These are phyloP conservation scores for Syngnathus acus DNA, from an alignment of 2,797 vertebrate species.

Conservation along the genomic window DNA sequence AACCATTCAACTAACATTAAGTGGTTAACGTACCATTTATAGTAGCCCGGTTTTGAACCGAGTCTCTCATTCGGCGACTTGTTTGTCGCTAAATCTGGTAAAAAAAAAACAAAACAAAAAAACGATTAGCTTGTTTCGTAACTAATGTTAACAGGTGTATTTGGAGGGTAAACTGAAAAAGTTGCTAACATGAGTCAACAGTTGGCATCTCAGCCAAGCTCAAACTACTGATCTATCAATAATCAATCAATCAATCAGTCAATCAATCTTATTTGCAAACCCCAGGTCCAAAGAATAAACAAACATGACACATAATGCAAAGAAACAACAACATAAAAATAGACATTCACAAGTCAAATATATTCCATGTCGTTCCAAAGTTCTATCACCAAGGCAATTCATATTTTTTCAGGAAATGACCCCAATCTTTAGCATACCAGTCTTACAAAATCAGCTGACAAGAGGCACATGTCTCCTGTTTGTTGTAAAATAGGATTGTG, in stretches of 20 bases:
- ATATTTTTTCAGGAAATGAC: too few species aligned
- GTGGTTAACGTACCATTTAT: neutral
- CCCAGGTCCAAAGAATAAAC: neutral
- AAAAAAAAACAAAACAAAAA: too few species aligned
- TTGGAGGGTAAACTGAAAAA: neutral
- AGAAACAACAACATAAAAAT: neutral
- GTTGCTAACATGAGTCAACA: neutral
- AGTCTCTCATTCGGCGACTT: neutral
- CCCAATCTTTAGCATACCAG: too few species aligned
- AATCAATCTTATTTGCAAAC: neutral
- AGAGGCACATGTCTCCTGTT: too few species aligned
- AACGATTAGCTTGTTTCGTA: neutral
- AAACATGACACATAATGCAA: neutral
- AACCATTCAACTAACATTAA: neutral
- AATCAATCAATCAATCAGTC: neutral
- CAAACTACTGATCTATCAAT: neutral
- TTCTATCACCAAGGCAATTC: too few species aligned
- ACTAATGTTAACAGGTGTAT: neutral
- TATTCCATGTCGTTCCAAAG: too few species aligned
- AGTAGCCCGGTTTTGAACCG: slow-evolving; percentile 3
- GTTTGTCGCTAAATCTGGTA: neutral
- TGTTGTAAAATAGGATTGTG: neutral
- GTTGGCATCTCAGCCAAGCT: neutral
- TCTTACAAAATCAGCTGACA: too few species aligned
- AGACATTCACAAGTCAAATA: neutral